Percentiles rank a stretch among this genome's conserved stretches.
Evolutionary conservation across 2,888 invertebrate genomes (phyloP).

Genomic region (Sycophila texana): DNA sequence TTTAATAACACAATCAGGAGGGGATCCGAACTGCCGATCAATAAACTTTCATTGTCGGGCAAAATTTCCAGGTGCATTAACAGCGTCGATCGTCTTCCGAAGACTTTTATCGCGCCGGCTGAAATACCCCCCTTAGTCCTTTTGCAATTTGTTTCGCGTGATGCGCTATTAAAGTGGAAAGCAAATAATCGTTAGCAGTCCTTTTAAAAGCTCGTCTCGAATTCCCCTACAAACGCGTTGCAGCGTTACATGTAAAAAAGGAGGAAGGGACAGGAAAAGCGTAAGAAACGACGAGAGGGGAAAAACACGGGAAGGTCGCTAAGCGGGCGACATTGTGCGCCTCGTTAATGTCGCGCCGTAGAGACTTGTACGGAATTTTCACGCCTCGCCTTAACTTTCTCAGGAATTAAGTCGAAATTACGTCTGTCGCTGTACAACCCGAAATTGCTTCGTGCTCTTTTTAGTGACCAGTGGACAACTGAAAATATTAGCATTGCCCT

Average conservation of each 20-base stretch:
- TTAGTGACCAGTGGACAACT: no score
- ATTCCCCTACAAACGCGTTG: not conserved
- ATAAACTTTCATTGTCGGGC: no score
- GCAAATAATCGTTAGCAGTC: not conserved
- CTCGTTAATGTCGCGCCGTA: slow-evolving; percentile 15
- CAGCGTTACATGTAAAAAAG: not conserved
- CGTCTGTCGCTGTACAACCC: no score
- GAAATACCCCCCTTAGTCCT: not conserved
- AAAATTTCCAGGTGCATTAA: no score
- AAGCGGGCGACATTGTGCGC: not conserved
- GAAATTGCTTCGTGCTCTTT: no score
- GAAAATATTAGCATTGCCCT: no score
- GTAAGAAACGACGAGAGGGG: no score
- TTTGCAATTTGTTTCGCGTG: not conserved
- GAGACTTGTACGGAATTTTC: not conserved
- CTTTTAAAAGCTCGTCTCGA: slow-evolving; percentile 11
- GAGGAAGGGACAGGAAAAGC: not conserved
- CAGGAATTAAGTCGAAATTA: no score
- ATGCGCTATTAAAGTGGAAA: not conserved
- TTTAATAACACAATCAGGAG: no score
- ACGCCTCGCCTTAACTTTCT: no score
- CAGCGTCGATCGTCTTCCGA: no score
- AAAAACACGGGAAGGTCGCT: not conserved
- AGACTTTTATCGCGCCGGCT: not conserved
- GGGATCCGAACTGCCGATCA: no score